A percentile compares a stretch with the other conserved stretches of the same genome.
Conservation (phyloP, 2,888 invertebrate species). For the Harpalus rufipes region DNA sequence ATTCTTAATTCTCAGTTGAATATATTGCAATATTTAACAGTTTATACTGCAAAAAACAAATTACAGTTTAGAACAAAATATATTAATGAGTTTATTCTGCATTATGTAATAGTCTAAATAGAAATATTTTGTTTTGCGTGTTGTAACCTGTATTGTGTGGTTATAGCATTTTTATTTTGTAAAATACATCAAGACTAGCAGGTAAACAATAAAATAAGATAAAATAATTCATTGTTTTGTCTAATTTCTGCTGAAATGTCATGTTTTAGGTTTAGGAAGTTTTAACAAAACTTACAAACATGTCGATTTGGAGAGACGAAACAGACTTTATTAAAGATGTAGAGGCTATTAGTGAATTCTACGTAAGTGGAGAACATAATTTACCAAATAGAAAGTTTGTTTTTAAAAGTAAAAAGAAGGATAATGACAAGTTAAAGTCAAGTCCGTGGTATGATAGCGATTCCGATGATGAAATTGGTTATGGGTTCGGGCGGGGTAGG, state of each 20-base stretch:
- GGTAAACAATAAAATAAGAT: neutral
- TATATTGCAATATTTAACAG: too few relatives aligned
- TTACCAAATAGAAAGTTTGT: neutral
- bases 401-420: neutral
- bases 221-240: neutral
- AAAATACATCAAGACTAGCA: neutral
- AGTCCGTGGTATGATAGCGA: slow-evolving; percentile 42
- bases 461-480: slow-evolving; percentile 33
- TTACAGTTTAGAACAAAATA: too few relatives aligned
- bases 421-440: neutral
- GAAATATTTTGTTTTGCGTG: neutral
- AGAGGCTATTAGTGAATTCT: slow-evolving; percentile 9
- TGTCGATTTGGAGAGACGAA: slow-evolving; percentile 41
- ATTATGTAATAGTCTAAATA: too few relatives aligned
- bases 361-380: neutral
- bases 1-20: too few relatives aligned
- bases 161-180: neutral
- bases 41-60: too few relatives aligned
- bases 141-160: neutral
- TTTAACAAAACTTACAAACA: slow-evolving; percentile 6
- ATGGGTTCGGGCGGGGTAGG: slow-evolving; percentile 1
- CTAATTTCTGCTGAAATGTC: neutral
- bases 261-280: neutral
- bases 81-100: too few relatives aligned
- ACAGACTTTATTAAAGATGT: slow-evolving; percentile 40